Conservation (phyloP, 2,113 vertebrate genomes). For the Pangasianodon hypophthalmus region DNA sequence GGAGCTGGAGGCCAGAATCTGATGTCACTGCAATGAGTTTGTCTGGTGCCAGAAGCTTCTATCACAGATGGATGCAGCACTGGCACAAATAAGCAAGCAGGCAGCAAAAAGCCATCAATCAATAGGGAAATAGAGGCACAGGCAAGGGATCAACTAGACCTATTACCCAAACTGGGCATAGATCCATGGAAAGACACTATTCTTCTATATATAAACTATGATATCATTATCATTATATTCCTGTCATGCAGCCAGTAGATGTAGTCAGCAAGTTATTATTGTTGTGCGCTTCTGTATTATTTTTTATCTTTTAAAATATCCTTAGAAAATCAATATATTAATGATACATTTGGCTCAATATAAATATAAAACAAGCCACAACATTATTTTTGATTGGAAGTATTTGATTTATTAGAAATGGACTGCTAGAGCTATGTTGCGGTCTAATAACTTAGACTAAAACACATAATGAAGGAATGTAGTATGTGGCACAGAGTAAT, state of each 20-base stretch:
- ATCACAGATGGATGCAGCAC: conserved; percentile 4
- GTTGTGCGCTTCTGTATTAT: background rate
- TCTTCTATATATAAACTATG: conserved; percentile 34
- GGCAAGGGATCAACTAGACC: background rate
- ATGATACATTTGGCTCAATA: background rate
- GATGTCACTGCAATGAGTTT: conserved; percentile 32
- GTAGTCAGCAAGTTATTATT: background rate
- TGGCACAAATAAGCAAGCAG: conserved; percentile 42
- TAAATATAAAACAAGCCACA: background rate
- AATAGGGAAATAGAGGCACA: conserved; percentile 28
- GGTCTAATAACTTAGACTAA: background rate
- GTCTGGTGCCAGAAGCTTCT: conserved; percentile 22
- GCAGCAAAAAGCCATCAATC: conserved; percentile 40
- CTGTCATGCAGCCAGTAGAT: background rate
- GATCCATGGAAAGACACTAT: conserved; percentile 1
- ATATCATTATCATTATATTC: conserved; percentile 21
- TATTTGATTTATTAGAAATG: background rate
- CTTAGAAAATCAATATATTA: background rate
- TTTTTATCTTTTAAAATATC: background rate
- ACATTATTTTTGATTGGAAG: background rate
- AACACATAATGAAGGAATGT: background rate
- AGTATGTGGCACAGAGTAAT: background rate
- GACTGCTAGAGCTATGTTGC: background rate
- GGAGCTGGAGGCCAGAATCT: conserved; percentile 20
- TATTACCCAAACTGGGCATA: conserved; percentile 9